Conservation (phyloP, 2,797 vertebrate species). For the Melanotaenia pygmaea region DNA sequence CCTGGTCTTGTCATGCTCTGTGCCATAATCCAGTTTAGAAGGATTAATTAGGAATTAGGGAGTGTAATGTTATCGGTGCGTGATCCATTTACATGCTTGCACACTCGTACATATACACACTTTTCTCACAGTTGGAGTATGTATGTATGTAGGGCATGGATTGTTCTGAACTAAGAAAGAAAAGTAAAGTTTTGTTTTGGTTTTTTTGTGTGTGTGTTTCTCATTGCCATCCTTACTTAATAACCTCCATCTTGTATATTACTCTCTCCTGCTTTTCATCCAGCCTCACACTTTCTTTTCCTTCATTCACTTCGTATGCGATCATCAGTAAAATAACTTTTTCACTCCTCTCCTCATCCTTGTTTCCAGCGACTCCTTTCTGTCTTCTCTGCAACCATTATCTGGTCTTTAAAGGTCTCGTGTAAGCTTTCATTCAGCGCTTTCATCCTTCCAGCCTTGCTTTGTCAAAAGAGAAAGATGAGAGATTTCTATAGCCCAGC, state of each 20-base stretch:
- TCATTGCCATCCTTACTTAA: conserved; percentile 20
- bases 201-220: conserved; percentile 17
- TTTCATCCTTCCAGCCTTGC: conserved; percentile 58
- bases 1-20: conserved; percentile 71
- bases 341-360: conserved; percentile 29
- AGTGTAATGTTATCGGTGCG: conserved; percentile 80
- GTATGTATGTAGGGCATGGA: conserved; percentile 67
- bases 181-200: conserved; percentile 53
- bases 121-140: conserved; percentile 38
- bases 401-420: conserved; percentile 59
- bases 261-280: conserved; percentile 21
- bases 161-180: conserved; percentile 58
- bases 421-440: conserved; percentile 62
- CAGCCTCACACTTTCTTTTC: conserved; percentile 26
- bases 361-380: conserved; percentile 53
- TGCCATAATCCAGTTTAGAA: conserved; percentile 76
- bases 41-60: conserved; percentile 85
- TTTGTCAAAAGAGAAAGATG: conserved; percentile 57
- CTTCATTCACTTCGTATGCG: conserved; percentile 28
- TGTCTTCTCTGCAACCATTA: conserved; percentile 62
- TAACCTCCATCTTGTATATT: conserved; percentile 40
- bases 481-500: conserved; percentile 57
- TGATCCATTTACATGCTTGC: conserved; percentile 64
- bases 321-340: conserved; percentile 53
- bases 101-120: conserved; percentile 44